Conservation (phyloP, 2,797 vertebrate species). For the Glyptemys insculpta region DNA sequence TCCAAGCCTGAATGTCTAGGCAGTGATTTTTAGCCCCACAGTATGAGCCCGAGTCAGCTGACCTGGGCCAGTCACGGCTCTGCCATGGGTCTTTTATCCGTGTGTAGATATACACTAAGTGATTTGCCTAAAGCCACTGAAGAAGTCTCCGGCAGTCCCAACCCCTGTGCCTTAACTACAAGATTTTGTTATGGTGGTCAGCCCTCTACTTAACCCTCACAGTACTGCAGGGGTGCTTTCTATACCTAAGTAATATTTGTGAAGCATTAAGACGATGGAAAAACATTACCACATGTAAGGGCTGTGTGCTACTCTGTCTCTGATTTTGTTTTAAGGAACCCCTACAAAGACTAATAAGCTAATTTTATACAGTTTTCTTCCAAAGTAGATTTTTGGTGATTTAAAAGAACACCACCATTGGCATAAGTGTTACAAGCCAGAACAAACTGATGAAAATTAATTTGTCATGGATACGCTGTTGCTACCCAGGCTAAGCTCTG, state of each 20-base stretch:
- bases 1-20: neutral
- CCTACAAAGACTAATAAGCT: neutral
- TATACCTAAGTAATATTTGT: neutral
- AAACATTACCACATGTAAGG: neutral
- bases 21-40: neutral
- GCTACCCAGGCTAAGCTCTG: neutral
- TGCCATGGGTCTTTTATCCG: neutral
- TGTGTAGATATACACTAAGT: neutral
- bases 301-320: neutral
- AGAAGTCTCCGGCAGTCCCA: neutral
- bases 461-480: neutral
- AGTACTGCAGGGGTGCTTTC: neutral
- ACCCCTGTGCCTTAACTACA: neutral
- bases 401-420: slow-evolving; percentile 12
- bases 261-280: neutral
- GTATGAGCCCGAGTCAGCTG: neutral
- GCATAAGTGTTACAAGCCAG: neutral
- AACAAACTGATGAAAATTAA: slow-evolving; percentile 30
- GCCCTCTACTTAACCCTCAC: neutral
- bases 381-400: neutral
- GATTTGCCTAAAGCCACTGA: neutral
- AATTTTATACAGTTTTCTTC: neutral
- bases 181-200: neutral
- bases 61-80: neutral
- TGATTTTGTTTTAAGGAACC: neutral